Evolutionary conservation across 2,113 vertebrate genomes (phyloP), one percentile per base, ranked within the genome.

Genomic region (Ploceus nigricollis): DNA sequence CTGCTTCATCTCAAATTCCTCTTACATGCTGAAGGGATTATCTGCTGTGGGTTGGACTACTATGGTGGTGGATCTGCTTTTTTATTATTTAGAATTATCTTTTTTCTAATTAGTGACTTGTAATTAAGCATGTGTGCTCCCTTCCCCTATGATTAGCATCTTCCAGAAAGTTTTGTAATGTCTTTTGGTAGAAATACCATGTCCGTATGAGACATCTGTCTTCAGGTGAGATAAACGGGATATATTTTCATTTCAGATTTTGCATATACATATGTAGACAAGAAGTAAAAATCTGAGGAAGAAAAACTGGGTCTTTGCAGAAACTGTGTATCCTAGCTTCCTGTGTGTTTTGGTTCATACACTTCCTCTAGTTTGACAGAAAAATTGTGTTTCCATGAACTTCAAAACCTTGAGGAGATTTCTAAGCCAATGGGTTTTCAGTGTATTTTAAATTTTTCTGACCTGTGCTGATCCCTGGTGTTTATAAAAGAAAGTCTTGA

Each of bases 41-140:
- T n/a, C 25, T 58, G 1, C 18, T 10, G 10, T 58, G 39, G 8
- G 16, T 40, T 88, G 35, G 22, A 39, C 27, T 10, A 6, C 40
- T 48, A 0, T 31, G 6, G 16, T 33, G 2, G 0, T 10, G 2
- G 22, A 45, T 51, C 18, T 50, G 7, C 17, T 23, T 82, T 93
- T 69, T 73, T 37, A 58, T 40, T 73, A 68, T 33, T 82, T 90
- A 6, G 2, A 12, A 28, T 90, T 80, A 48, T 40, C 10, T 85
- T 91, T 40, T 18, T 92, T 81, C 23, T 65, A 16, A 20, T 44
- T 65, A 2, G 45, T 71, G 61, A 8, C 3, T 57, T 63, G 28
- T 25, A 56, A 44, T 73, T 33, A 50, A 63, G 12, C 6, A 5
- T n/a, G 7, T 4, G 1, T 33, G 9, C 13, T 68, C 18, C 20